Evolutionary conservation across 2,797 vertebrate species (phyloP).

Genomic region (Trematocara caparti): DNA sequence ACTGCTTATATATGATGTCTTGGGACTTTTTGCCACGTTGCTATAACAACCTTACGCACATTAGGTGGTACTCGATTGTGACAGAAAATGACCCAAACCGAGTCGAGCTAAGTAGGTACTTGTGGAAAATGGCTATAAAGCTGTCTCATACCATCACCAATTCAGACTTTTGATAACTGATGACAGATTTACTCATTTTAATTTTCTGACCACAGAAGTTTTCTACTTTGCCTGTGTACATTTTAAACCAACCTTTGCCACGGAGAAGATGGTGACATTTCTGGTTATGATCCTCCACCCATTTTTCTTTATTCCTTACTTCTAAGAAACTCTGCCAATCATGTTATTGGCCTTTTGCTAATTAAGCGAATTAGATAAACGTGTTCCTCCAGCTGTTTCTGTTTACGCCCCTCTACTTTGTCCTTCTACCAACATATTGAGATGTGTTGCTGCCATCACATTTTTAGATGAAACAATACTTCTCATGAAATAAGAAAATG

Average conservation of each 20-base stretch:
- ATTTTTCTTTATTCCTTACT: background rate
- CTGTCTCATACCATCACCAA: background rate
- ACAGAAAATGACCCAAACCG: background rate
- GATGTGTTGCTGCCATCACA: background rate
- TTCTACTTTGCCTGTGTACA: background rate
- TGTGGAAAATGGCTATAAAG: background rate
- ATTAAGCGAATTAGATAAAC: background rate
- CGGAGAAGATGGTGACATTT: background rate
- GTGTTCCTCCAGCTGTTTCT: background rate
- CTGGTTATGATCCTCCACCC: background rate
- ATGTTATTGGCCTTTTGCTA: background rate
- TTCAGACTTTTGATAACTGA: background rate
- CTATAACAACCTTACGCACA: background rate
- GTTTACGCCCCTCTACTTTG: background rate
- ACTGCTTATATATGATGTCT: background rate
- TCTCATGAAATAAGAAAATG: background rate
- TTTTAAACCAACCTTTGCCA: background rate
- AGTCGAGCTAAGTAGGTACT: background rate
- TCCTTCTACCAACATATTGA: background rate
- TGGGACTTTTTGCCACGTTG: background rate
- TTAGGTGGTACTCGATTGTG: background rate
- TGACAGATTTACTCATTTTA: background rate
- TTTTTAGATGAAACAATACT: background rate
- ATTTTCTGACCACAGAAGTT: background rate
- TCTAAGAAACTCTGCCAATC: background rate